Evolutionary conservation across 2,888 invertebrate genomes (phyloP), one percentile per base, ranked within the genome.

Genomic region (Schizotus pectinicornis): DNA sequence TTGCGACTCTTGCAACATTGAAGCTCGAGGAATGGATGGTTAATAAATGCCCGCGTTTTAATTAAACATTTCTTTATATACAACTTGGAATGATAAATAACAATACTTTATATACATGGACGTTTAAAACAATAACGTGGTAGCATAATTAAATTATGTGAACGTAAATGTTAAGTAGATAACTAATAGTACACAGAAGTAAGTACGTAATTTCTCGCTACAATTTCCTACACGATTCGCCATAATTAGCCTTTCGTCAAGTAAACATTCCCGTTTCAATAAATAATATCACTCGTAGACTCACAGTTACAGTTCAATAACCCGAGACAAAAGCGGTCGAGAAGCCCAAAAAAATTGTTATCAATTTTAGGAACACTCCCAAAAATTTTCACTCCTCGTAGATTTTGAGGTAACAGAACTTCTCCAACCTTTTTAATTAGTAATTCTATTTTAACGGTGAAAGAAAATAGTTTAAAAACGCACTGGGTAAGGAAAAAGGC

Each of bases 1-100:
- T n/a, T n/a, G n/a, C n/a, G n/a, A n/a, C n/a, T n/a, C n/a, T n/a
- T n/a, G n/a, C n/a, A n/a, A n/a, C n/a, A 12, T 14, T 14, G 41
- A 12, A 14, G 30, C 6, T 41, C n/a, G 11, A 38, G 7, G 11
- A 8, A 11, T 9, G 12, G 2, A 13, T 12, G 7, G 11, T 12
- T 38, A 13, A 38, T 8, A 45, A 14, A 42, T 11, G 12, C n/a
- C 14, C 9, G 3, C 12, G 41, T 37, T 36, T 11, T 43, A 58
- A 42, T 43, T 53, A 53, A 53, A 58, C 53, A 43, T 58, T 49
- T 49, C 34, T 57, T 59, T 59, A 59, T 59, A 37, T 59, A 59
- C 59, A 59, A 56, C 46, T 13, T 56, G 59, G 59, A 59, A 59
- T 59, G 59, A 56, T 59, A 59, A 59, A 59, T 59, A 59, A 59